Evolutionary conservation across 1,140 invertebrate species (phyloP).

Genomic region (Micrasema minimum): DNA sequence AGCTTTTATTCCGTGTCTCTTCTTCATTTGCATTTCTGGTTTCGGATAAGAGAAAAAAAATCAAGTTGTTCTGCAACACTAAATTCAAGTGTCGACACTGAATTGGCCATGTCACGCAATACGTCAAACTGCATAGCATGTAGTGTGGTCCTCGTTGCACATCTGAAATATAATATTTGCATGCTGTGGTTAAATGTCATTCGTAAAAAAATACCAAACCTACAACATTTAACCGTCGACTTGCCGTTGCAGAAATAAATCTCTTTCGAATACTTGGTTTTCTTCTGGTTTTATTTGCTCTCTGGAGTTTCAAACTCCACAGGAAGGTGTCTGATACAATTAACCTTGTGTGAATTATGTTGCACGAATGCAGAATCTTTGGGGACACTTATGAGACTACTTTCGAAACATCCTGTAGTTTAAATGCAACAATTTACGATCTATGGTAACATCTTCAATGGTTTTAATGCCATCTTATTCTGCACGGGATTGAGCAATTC

Average conservation of each 20-base stretch:
- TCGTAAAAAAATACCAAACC: too few species aligned
- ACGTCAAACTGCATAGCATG: conserved; percentile 7
- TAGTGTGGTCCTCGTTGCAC: conserved; percentile 9
- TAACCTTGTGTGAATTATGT: conserved; percentile 20
- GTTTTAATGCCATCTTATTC: background rate
- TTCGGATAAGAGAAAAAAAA: too few species aligned
- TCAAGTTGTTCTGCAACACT: conserved; percentile 7
- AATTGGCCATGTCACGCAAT: conserved; percentile 19
- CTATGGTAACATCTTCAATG: conserved; percentile 21
- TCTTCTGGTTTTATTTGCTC: too few species aligned
- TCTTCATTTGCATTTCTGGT: too few species aligned
- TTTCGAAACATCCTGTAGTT: conserved; percentile 21
- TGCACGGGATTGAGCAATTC: conserved; percentile 14
- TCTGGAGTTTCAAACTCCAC: conserved; percentile 7
- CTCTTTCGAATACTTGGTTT: too few species aligned
- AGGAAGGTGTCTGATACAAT: conserved; percentile 25
- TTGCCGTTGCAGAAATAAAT: too few species aligned
- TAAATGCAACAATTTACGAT: conserved; percentile 21
- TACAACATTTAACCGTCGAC: too few species aligned
- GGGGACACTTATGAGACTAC: background rate
- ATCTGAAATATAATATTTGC: background rate
- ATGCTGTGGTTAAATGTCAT: too few species aligned
- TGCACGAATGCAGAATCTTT: conserved; percentile 6
- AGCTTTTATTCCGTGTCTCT: too few species aligned
- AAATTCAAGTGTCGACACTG: conserved; percentile 33